phyloP scores from a whole-genome alignment of 2,888 invertebrate genomes.

The Pseudeuparius sepicola region DNA sequence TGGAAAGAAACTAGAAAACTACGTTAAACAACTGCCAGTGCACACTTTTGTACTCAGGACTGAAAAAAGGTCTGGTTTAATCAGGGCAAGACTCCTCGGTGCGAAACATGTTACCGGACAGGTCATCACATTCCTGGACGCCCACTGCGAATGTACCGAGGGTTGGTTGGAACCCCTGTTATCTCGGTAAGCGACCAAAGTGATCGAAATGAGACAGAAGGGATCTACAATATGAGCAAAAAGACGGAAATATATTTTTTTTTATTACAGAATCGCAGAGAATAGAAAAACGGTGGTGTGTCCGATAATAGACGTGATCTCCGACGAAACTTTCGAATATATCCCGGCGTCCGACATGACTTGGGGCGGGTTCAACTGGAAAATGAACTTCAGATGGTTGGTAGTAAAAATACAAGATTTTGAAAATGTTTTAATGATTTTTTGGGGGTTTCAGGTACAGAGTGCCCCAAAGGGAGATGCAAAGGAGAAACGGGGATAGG shows the following conservation, averaged over 20 bases:
- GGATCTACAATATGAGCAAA: no score
- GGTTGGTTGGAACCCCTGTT: slow-evolving; percentile 98
- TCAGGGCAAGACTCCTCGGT: slow-evolving; percentile 88
- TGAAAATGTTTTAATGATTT: slow-evolving; percentile 5
- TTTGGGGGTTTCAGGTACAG: slow-evolving; percentile 62
- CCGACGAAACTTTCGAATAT: slow-evolving; percentile 98
- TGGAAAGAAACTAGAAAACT: slow-evolving; percentile 79
- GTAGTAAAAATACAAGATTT: slow-evolving; percentile 22
- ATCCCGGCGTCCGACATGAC: slow-evolving; percentile 98
- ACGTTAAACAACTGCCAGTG: slow-evolving; percentile 77
- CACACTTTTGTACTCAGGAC: slow-evolving; percentile 82
- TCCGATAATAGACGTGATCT: slow-evolving; percentile 98
- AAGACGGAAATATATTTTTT: no score
- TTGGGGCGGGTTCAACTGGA: slow-evolving; percentile 99
- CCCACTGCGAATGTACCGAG: slow-evolving; percentile 96
- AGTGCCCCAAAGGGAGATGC: slow-evolving; percentile 95
- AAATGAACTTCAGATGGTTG: slow-evolving; percentile 96
- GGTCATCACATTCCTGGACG: slow-evolving; percentile 93
- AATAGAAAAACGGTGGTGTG: slow-evolving; percentile 92
- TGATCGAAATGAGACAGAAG: no score
- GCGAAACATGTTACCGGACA: slow-evolving; percentile 87
- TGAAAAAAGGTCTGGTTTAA: slow-evolving; percentile 87
- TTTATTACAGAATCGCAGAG: slow-evolving; percentile 86
- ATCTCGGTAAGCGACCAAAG: no score
- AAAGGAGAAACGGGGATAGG: slow-evolving; percentile 83